Conservation (phyloP, 2,888 invertebrate species). For the Empis stercorea region DNA sequence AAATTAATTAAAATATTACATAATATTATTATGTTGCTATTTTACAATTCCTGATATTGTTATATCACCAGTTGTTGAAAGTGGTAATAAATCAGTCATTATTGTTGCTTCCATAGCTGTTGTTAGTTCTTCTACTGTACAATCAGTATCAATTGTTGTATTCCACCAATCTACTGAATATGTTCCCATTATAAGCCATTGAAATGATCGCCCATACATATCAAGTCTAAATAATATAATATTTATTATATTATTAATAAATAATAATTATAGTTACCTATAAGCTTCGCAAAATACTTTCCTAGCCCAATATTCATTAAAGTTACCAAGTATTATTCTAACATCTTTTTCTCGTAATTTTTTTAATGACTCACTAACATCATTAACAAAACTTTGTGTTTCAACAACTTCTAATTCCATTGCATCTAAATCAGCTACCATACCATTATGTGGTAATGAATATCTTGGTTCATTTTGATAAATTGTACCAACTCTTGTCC, state of each 20-base stretch:
- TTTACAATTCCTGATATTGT: slow-evolving; percentile 84
- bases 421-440: slow-evolving; percentile 74
- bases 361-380: slow-evolving; percentile 63
- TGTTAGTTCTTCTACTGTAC: slow-evolving; percentile 58
- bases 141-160: slow-evolving; percentile 43
- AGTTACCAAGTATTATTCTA: slow-evolving; percentile 89
- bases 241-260: neutral
- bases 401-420: slow-evolving; percentile 66
- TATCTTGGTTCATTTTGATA: slow-evolving; percentile 94
- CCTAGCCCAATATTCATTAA: slow-evolving; percentile 87
- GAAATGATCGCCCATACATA: slow-evolving; percentile 85
- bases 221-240: slow-evolving; percentile 43
- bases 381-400: slow-evolving; percentile 84
- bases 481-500: slow-evolving; percentile 94
- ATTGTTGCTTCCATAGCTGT: slow-evolving; percentile 78
- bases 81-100: slow-evolving; percentile 72
- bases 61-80: slow-evolving; percentile 74
- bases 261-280: slow-evolving; percentile 42
- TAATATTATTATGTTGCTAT: neutral
- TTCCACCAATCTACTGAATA: slow-evolving; percentile 70
- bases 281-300: slow-evolving; percentile 80
- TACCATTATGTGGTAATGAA: slow-evolving; percentile 77
- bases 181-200: slow-evolving; percentile 89
- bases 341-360: slow-evolving; percentile 85
- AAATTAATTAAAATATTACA: neutral